These are phyloP conservation scores for Phytoseiulus persimilis DNA, from an alignment of 2,888 invertebrate species.

Conservation along the genomic window DNA sequence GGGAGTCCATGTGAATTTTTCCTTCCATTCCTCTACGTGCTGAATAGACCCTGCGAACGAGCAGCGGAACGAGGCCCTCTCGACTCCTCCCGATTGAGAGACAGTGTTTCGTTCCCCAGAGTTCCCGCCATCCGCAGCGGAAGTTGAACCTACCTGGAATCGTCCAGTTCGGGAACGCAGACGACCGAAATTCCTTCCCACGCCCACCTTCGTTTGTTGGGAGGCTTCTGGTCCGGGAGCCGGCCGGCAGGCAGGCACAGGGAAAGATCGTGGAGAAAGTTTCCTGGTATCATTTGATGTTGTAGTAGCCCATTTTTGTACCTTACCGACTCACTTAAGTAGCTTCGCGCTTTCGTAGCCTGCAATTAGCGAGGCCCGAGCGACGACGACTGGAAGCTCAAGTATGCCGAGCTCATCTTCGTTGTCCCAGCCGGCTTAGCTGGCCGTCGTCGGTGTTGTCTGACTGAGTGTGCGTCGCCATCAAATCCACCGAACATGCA, in stretches of 20 bases:
- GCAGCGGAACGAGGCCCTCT: no score
- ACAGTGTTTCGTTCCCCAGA: no score
- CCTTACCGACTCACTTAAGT: slow-evolving; percentile 5
- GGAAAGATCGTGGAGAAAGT: background rate
- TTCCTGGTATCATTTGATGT: slow-evolving; percentile 5
- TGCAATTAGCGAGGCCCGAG: background rate
- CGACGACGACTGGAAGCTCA: background rate
- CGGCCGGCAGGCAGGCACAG: background rate
- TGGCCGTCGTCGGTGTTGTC: background rate
- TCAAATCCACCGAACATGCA: background rate
- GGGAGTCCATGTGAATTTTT: background rate
- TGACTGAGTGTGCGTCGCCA: background rate
- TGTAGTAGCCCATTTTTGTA: background rate
- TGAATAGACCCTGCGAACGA: no score
- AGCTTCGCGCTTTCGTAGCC: background rate
- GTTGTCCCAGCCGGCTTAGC: background rate
- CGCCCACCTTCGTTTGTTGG: no score
- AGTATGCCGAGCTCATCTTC: background rate
- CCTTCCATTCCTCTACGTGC: no score
- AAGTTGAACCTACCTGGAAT: no score
- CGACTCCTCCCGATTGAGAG: no score
- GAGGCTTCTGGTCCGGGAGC: no score
- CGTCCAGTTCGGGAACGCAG: no score
- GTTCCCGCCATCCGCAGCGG: no score
- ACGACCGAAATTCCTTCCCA: background rate